phyloP scores from a whole-genome alignment of 1,140 invertebrate genomes.

The Brachionus koreanus region DNA sequence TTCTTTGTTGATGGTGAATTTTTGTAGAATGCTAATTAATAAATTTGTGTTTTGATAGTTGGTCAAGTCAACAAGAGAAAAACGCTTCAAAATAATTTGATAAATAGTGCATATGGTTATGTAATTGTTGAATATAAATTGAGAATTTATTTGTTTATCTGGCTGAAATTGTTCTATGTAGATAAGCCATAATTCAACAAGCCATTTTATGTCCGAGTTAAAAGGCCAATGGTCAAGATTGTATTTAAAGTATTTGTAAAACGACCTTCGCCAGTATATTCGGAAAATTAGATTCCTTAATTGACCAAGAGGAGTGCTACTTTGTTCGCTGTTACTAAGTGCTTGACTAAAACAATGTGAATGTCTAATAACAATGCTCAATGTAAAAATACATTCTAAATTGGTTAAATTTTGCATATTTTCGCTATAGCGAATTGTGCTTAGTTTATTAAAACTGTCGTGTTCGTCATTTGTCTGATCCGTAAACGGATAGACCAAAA shows the following conservation, averaged over 20 bases:
- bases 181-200: background rate
- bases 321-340: background rate
- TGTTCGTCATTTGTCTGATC: background rate
- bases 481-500: background rate
- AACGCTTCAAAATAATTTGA: background rate
- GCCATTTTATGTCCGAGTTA: background rate
- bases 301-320: background rate
- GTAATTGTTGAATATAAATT: slow-evolving; percentile 3
- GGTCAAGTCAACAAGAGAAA: slow-evolving; percentile 7
- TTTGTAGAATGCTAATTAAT: background rate
- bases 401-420: background rate
- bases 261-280: slow-evolving; percentile 29
- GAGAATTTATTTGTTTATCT: background rate
- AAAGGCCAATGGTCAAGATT: slow-evolving; percentile 30
- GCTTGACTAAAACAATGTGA: slow-evolving; percentile 5
- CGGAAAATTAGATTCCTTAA: background rate
- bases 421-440: background rate
- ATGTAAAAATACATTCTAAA: background rate
- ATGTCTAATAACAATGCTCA: slow-evolving; percentile 5
- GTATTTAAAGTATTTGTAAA: slow-evolving; percentile 35
- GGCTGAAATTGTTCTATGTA: background rate
- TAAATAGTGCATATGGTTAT: background rate
- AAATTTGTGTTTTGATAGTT: background rate
- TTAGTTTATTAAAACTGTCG: background rate
- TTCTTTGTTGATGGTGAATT: background rate